Percentiles rank a stretch among this genome's conserved stretches.
phyloP scores from a whole-genome alignment of 2,888 invertebrate species.

The Cordylochernes scorpioides region DNA sequence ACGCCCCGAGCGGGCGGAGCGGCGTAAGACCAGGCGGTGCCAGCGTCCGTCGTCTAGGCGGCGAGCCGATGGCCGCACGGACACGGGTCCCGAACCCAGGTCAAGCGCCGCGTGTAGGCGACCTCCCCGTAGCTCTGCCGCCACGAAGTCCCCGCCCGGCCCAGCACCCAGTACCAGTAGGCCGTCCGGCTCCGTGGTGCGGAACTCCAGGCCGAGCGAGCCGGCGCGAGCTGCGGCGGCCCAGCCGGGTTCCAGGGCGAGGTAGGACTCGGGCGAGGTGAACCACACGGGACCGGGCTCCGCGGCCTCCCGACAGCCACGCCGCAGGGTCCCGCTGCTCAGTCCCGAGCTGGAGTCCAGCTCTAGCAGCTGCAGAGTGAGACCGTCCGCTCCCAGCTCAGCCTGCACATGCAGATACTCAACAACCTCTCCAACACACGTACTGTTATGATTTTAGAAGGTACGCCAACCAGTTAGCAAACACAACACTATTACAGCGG shows the following conservation, averaged over 20 bases:
- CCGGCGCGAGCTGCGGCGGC: constrained; percentile 63
- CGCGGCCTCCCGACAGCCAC: constrained; percentile 56
- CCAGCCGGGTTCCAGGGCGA: constrained; percentile 71
- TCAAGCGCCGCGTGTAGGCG: constrained; percentile 75
- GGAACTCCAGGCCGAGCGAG: constrained; percentile 71
- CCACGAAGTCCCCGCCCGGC: constrained; percentile 57
- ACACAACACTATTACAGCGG: too few relatives aligned
- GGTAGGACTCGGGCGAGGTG: constrained; percentile 62
- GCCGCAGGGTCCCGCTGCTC: constrained; percentile 56
- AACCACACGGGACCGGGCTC: constrained; percentile 69
- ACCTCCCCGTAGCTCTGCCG: constrained; percentile 74
- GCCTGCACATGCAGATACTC: constrained; percentile 49
- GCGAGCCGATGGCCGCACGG: constrained; percentile 42
- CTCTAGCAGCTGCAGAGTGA: constrained; percentile 61
- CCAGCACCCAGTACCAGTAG: constrained; percentile 47
- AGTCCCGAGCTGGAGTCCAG: constrained; percentile 54
- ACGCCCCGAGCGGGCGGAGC: constrained; percentile 53
- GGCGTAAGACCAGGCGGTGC: constrained; percentile 62
- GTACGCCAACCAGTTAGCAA: too few relatives aligned
- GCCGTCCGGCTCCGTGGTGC: constrained; percentile 81
- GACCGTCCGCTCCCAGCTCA: constrained; percentile 65
- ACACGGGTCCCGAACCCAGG: constrained; percentile 64
- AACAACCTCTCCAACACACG: too few relatives aligned
- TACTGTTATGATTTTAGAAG: too few relatives aligned
- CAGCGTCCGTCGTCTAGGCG: constrained; percentile 64